These are phyloP conservation scores for Quadriops clusia DNA, from an alignment of 2,888 invertebrate genomes.

Conservation along the genomic window DNA sequence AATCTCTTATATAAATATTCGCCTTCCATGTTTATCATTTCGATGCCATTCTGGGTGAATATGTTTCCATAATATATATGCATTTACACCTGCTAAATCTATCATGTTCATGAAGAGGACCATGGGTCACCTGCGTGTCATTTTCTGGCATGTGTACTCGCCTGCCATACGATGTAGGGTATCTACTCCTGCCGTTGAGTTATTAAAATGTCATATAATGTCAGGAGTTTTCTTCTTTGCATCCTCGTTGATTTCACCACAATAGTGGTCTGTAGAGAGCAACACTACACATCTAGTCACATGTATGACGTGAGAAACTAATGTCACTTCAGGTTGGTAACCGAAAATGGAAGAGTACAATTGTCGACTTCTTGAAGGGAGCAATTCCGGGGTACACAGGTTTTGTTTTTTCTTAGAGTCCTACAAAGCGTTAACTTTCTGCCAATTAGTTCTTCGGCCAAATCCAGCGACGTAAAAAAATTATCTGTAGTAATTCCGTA, in stretches of 20 bases:
- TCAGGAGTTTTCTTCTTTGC: too few relatives aligned
- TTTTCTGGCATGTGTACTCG: too few relatives aligned
- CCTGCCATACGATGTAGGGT: too few relatives aligned
- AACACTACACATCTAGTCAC: slow-evolving; percentile 6
- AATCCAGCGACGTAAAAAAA: slow-evolving; percentile 9
- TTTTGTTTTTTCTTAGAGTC: slow-evolving; percentile 11
- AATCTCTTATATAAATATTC: too few relatives aligned
- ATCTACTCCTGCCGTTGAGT: too few relatives aligned
- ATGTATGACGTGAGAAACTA: slow-evolving; percentile 5
- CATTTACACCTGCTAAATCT: too few relatives aligned
- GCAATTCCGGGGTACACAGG: slow-evolving; percentile 6
- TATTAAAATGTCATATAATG: too few relatives aligned
- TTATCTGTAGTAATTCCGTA: slow-evolving; percentile 10
- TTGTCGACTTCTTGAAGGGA: slow-evolving; percentile 6
- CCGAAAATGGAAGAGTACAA: slow-evolving; percentile 10
- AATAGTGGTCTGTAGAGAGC: slow-evolving; percentile 7
- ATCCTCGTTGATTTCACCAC: slow-evolving; percentile 7
- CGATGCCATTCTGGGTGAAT: too few relatives aligned
- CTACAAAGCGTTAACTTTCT: slow-evolving; percentile 8
- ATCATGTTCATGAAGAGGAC: too few relatives aligned
- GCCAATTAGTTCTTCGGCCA: slow-evolving; percentile 6
- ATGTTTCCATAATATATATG: too few relatives aligned
- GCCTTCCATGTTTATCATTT: too few relatives aligned
- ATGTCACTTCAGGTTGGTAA: slow-evolving; percentile 6
- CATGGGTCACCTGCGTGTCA: too few relatives aligned